Base-by-base conservation (phyloP, 2,797 vertebrate species). In the Tympanoctomys barrerae region DNA sequence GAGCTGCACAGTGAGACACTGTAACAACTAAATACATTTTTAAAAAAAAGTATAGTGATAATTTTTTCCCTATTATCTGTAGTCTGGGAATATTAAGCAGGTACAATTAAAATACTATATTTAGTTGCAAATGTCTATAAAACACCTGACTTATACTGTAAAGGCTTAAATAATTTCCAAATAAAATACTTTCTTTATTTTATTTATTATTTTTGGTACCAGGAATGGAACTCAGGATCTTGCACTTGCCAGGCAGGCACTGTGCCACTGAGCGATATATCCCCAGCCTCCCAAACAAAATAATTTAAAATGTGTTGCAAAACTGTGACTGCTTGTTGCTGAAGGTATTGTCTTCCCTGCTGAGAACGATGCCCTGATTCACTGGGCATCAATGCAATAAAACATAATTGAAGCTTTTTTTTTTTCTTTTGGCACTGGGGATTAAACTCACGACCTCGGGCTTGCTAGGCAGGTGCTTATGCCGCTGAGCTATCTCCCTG, bases 81-180 rank as follows among this genome's bases (percentile, higher is more conserved):
- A 89, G 36, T 42, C 88, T 1, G 73, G 46, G 22, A 82, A n/a
- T 73, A 95, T 82, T 81, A 94, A 89, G 14, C 16, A 96, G 3
- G 1, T 89, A 77, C 7, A 82, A 90, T 89, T 90, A 88, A 84
- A 89, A 82, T 28, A 62, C 28, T 26, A 85, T 77, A 88, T 19
- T 86, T 64, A 73, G 18, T 24, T n/a, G 64, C 31, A 36, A 81
- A 24, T 84, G n/a, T n/a, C 90, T 95, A 87, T 16, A 93, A 93
- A 95, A 95, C 94, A 62, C 31, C 64, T 70, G 42, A 70, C 66
- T 94, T 36, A 46, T 49, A 11, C 13, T 90, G 6, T 54, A 82
- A 70, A 94, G 59, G 36, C 75, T 92, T 81, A 91, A 94, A 93
- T 82, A 83, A 96, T 75, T 92, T 94, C 28, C 62, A 96, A 96